These are phyloP conservation scores for Scatophagus argus DNA, from an alignment of 2,113 vertebrate genomes.

Conservation along the genomic window DNA sequence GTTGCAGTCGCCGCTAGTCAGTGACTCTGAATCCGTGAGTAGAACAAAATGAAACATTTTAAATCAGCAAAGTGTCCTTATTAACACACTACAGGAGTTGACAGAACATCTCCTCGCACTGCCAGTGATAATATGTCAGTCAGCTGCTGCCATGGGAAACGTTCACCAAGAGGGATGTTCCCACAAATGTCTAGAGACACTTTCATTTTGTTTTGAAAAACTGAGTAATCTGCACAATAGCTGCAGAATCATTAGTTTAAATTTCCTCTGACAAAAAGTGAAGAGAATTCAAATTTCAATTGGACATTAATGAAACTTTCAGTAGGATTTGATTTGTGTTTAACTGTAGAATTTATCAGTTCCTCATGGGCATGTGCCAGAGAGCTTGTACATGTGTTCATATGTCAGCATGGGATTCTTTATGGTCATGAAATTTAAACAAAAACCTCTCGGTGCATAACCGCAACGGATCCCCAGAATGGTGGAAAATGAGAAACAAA, in stretches of 20 bases:
- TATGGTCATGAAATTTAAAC: slow-evolving; percentile 62
- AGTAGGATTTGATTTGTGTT: slow-evolving; percentile 18
- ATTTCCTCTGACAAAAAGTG: background rate
- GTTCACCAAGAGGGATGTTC: background rate
- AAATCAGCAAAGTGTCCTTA: background rate
- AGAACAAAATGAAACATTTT: background rate
- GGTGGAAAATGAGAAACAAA: slow-evolving; percentile 77
- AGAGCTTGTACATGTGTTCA: slow-evolving; percentile 46
- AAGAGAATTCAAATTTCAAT: background rate
- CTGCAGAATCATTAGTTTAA: background rate
- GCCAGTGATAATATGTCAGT: background rate
- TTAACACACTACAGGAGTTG: background rate
- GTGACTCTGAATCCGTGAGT: background rate
- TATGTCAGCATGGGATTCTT: slow-evolving; percentile 58
- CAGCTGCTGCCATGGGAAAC: background rate
- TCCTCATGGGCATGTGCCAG: slow-evolving; percentile 17
- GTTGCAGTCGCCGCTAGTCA: too few relatives aligned
- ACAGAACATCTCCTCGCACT: background rate
- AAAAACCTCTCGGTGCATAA: slow-evolving; percentile 49
- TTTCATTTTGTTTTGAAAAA: background rate
- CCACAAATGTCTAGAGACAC: too few relatives aligned
- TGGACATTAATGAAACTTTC: slow-evolving; percentile 3
- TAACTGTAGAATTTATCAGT: slow-evolving; percentile 22
- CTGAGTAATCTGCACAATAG: background rate
- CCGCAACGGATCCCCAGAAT: slow-evolving; percentile 54